Evolutionary conservation across 2,113 vertebrate species (phyloP).

Genomic region (Rhinopomastus cyanomelas): DNA sequence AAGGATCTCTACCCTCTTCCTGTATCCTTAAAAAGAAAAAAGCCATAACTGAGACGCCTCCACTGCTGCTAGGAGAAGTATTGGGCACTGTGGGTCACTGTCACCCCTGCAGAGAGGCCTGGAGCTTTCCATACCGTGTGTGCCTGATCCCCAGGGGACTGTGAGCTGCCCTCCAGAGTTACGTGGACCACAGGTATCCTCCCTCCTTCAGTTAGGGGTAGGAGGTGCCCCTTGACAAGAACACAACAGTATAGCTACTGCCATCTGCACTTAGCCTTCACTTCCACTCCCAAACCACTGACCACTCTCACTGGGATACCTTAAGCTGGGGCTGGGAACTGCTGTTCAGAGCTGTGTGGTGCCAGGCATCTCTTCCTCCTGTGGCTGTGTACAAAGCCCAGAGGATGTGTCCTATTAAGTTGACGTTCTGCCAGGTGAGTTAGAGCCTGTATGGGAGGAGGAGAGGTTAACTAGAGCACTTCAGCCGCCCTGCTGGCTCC

Average conservation of each 20-base stretch:
- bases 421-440: background rate
- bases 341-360: background rate
- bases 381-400: background rate
- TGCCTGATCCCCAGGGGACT: constrained; percentile 64
- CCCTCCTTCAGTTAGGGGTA: background rate
- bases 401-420: background rate
- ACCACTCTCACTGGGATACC: background rate
- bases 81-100: constrained; percentile 55
- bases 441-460: background rate
- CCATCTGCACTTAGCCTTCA: constrained; percentile 3
- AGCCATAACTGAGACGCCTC: constrained; percentile 63
- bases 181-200: background rate
- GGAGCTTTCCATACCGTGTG: constrained; percentile 41
- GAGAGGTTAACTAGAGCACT: constrained; percentile 23
- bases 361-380: background rate
- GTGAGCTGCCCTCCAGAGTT: constrained; percentile 17
- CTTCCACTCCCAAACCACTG: background rate
- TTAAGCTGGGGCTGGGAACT: background rate
- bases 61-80: constrained; percentile 33
- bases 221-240: background rate
- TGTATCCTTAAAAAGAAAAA: constrained; percentile 6
- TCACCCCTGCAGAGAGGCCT: constrained; percentile 61
- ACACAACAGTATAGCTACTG: constrained; percentile 22
- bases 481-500: background rate
- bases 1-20: background rate